A percentile compares a stretch with the other conserved stretches of the same genome.
Evolutionary conservation across 37 sponge, comb jelly and placozoan genomes (phyloP).

Genomic region (Axinella damicornis): DNA sequence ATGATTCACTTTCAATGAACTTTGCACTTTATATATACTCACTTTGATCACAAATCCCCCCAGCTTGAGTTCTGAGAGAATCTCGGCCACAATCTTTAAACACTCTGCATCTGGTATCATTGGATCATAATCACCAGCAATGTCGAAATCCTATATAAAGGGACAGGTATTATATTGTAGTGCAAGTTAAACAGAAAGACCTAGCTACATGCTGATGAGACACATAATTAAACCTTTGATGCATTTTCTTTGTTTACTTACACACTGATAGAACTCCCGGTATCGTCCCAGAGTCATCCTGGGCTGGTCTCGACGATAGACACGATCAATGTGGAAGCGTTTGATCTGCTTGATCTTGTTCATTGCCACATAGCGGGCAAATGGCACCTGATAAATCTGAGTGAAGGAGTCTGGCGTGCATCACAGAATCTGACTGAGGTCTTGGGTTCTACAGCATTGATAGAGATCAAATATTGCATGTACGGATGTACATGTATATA

Average conservation of each 20-base stretch:
- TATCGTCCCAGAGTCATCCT: conserved; percentile 96
- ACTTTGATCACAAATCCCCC: conserved; percentile 95
- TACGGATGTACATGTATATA: no score
- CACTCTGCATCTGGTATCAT: conserved; percentile 98
- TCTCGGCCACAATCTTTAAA: conserved; percentile 87
- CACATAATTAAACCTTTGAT: no score
- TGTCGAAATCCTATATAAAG: conserved; percentile 99
- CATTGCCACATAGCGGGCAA: conserved; percentile 98
- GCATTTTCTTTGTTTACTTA: conserved; percentile 60
- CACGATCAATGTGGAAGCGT: conserved; percentile 96
- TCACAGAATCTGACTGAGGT: no score
- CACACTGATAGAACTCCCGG: conserved; percentile 99
- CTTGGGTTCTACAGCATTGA: no score
- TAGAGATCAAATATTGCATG: no score
- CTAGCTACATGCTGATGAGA: no score
- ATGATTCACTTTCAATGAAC: not conserved
- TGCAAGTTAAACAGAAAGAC: no score
- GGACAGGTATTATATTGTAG: no score
- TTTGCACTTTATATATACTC: not conserved
- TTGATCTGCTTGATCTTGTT: conserved; percentile 97
- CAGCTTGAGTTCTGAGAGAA: conserved; percentile 85
- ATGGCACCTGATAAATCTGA: conserved; percentile 70
- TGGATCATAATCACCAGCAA: conserved; percentile 97
- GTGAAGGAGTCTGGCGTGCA: no score
- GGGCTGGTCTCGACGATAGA: conserved; percentile 97